These are phyloP conservation scores for Ictalurus furcatus DNA, from an alignment of 2,113 vertebrate genomes.

Conservation along the genomic window DNA sequence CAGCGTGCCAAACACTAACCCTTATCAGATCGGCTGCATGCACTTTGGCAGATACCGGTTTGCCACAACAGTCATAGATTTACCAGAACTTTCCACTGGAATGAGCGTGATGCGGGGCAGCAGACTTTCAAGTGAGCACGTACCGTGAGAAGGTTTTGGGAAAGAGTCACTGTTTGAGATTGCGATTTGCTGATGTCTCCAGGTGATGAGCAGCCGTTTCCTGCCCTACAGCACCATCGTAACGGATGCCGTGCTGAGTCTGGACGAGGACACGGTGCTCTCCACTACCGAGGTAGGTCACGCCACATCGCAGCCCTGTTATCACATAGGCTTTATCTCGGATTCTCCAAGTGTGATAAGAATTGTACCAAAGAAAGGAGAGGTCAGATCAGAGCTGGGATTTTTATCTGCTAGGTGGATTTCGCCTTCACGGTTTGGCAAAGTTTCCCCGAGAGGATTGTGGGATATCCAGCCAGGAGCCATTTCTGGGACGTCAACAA, in stretches of 20 bases:
- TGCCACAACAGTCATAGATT: not conserved
- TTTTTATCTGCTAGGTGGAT: slow-evolving; percentile 82
- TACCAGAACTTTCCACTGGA: slow-evolving; percentile 1
- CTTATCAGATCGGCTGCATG: slow-evolving; percentile 1
- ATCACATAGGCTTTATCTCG: slow-evolving; percentile 2
- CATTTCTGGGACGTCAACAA: slow-evolving; percentile 98
- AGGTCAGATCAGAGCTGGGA: slow-evolving; percentile 1
- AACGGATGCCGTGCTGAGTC: slow-evolving; percentile 93
- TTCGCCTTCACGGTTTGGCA: slow-evolving; percentile 99
- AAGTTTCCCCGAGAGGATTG: slow-evolving; percentile 97
- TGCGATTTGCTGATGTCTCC: slow-evolving; percentile 35
- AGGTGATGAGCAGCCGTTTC: slow-evolving; percentile 98
- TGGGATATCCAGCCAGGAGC: slow-evolving; percentile 96
- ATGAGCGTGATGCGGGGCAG: not conserved
- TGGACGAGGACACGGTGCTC: slow-evolving; percentile 97
- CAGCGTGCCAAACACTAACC: not conserved
- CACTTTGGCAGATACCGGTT: not conserved
- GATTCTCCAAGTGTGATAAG: not conserved
- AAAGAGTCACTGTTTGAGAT: not conserved
- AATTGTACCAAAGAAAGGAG: not conserved
- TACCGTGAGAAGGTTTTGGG: not conserved
- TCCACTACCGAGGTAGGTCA: slow-evolving; percentile 93
- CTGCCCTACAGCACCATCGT: slow-evolving; percentile 90
- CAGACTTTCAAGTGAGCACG: not conserved
- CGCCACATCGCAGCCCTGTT: not conserved